phyloP scores from a whole-genome alignment of 1,140 invertebrate species.

The Apocrypta bakeri region DNA sequence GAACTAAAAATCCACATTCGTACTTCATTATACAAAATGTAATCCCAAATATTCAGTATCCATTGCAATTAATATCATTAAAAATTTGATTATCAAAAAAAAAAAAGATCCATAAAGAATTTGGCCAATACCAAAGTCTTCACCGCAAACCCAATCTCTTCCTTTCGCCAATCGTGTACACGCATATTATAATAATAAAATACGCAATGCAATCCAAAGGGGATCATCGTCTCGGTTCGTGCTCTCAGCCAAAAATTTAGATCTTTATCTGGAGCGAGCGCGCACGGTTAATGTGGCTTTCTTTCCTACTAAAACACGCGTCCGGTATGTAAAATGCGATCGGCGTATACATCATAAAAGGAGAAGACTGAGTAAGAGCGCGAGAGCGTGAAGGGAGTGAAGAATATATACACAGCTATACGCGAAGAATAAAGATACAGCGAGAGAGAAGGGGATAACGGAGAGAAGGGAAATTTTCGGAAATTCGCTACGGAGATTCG shows the following conservation, averaged over 20 bases:
- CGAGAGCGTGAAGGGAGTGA: neutral
- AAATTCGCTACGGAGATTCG: conserved; percentile 65
- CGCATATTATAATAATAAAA: neutral
- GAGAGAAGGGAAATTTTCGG: conserved; percentile 56
- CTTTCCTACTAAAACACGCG: conserved; percentile 40
- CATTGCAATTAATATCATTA: no score
- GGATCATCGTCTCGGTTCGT: no score
- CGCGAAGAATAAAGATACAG: neutral
- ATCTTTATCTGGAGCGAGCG: conserved; percentile 52
- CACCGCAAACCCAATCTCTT: no score
- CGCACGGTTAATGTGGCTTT: conserved; percentile 11
- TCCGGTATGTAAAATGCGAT: conserved; percentile 61
- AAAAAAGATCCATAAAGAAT: no score
- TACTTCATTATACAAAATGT: no score
- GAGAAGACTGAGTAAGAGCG: conserved; percentile 15
- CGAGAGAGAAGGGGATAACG: neutral
- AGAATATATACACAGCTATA: neutral
- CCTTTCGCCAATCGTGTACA: neutral
- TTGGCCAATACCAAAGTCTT: no score
- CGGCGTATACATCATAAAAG: conserved; percentile 34
- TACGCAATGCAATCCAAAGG: no score
- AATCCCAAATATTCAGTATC: no score
- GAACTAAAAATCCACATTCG: no score
- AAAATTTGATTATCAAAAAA: no score
- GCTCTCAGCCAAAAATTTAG: conserved; percentile 58